Conservation (phyloP, 2,888 invertebrate genomes). For the Rugalucina vietnamica region DNA sequence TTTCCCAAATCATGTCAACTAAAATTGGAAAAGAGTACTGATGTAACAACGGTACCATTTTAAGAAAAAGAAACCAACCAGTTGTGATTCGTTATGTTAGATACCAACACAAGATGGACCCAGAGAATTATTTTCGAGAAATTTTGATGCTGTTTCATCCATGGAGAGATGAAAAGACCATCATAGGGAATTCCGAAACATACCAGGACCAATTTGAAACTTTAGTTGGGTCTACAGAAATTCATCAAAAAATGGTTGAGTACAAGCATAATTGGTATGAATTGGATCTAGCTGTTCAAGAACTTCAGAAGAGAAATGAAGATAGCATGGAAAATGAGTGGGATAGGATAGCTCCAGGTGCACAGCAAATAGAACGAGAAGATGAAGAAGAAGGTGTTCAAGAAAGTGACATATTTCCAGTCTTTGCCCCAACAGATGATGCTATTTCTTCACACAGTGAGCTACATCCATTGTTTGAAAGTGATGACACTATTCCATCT, state of each 20-base stretch:
- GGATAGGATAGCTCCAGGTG: conserved; percentile 16
- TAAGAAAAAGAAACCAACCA: not conserved
- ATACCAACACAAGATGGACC: conserved; percentile 4
- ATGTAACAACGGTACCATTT: not conserved
- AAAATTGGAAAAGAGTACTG: too few relatives aligned
- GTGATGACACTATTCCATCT: not conserved
- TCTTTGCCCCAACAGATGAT: not conserved
- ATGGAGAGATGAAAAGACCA: conserved; percentile 6
- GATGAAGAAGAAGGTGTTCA: not conserved
- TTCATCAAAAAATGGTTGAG: not conserved
- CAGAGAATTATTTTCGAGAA: conserved; percentile 32
- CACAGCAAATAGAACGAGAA: not conserved
- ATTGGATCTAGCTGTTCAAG: conserved; percentile 23
- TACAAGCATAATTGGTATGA: conserved; percentile 22
- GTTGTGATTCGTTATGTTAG: conserved; percentile 34
- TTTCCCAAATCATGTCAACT: not conserved
- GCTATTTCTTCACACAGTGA: not conserved
- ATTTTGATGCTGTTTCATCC: conserved; percentile 26
- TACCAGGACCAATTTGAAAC: not conserved
- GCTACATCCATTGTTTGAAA: not conserved
- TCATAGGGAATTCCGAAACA: conserved; percentile 20
- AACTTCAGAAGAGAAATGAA: not conserved
- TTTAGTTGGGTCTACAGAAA: not conserved
- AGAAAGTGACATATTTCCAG: not conserved
- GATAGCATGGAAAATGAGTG: not conserved